Conservation (phyloP, 1,140 invertebrate genomes). For the Lepidurus packardi region DNA sequence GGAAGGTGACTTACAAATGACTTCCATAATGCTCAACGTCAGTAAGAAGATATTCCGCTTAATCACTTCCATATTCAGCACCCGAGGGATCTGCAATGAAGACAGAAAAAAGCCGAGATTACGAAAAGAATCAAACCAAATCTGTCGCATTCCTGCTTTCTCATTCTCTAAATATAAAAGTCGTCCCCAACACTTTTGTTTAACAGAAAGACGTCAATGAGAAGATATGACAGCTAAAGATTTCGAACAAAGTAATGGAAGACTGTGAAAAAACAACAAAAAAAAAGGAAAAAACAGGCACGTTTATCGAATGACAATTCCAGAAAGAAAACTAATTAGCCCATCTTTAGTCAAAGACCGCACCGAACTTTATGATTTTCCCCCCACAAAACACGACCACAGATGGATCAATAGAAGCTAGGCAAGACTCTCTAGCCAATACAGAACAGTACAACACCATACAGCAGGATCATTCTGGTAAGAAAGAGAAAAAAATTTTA, state of each 20-base stretch:
- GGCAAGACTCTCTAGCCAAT: background rate
- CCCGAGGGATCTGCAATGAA: background rate
- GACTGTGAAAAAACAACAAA: no score
- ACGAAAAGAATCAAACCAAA: background rate
- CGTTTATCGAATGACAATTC: background rate
- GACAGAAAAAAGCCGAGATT: background rate
- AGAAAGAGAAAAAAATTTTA: background rate
- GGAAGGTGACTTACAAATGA: background rate
- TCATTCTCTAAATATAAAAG: background rate
- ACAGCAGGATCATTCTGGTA: background rate
- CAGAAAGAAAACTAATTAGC: constrained; percentile 12
- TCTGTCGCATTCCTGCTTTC: no score
- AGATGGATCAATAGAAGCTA: background rate
- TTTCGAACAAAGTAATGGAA: no score
- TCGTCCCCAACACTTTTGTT: background rate
- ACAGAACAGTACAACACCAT: background rate
- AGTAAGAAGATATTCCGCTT: background rate
- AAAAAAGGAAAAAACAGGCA: no score
- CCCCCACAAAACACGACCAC: background rate
- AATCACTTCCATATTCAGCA: background rate
- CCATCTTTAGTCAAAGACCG: background rate
- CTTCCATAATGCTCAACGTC: constrained; percentile 2
- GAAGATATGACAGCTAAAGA: no score
- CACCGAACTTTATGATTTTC: background rate
- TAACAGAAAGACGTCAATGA: background rate